phyloP scores from a whole-genome alignment of 2,113 vertebrate genomes.

The Lepus americanus region DNA sequence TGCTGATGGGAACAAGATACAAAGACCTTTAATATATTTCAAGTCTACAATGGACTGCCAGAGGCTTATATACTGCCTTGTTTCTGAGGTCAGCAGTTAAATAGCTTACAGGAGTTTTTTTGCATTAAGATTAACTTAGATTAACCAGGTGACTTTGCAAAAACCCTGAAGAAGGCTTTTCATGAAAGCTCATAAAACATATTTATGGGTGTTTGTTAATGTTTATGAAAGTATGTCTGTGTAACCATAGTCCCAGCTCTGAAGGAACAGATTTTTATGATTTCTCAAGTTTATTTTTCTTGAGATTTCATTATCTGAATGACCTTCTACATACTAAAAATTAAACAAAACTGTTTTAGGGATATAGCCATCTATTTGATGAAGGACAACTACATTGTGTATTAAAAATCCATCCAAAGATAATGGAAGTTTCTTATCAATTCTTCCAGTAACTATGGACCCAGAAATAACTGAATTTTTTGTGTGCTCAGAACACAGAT shows the following conservation, averaged over 20 bases:
- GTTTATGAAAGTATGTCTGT: neutral
- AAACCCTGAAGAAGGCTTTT: conserved; percentile 43
- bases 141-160: conserved; percentile 71
- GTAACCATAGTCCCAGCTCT: neutral
- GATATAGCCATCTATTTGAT: neutral
- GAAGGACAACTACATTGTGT: neutral
- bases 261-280: neutral
- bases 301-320: conserved; percentile 14
- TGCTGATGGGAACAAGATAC: neutral
- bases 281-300: neutral
- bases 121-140: conserved; percentile 72
- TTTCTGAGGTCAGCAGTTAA: neutral
- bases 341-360: neutral
- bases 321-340: neutral
- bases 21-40: neutral
- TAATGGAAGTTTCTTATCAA: neutral
- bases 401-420: neutral
- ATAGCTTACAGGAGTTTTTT: conserved; percentile 5
- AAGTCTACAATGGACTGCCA: neutral
- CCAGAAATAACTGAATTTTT: neutral
- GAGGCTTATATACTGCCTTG: neutral
- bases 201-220: conserved; percentile 39
- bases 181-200: conserved; percentile 54
- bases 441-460: neutral
- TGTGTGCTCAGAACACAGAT: neutral